Evolutionary conservation across 2,797 vertebrate species (phyloP), one percentile per base, ranked within the genome.

Genomic region (Falco naumanni): DNA sequence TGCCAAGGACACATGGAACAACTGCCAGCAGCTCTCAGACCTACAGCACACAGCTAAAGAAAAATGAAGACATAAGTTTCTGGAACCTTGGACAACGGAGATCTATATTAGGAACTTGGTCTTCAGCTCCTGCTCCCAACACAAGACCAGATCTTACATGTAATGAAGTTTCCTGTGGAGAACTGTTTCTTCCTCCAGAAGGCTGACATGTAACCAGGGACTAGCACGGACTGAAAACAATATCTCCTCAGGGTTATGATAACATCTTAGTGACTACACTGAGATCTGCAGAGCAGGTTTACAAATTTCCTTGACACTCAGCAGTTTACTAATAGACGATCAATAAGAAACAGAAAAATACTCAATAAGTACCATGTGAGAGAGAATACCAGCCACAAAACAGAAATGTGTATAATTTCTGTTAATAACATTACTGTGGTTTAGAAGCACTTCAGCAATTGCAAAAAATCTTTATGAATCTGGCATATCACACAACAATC

Each of bases 111-210:
- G 33, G 24, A 89, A 25, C 15, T 4, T 16, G 12, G 20, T 70
- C 28, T 74, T 70, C 51, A 69, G 26, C 12, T 81, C 5, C 16
- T 78, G 16, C 37, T 78, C 25, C 4, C 9, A 57, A 45, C 41
- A 34, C 43, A 45, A 45, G 43, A 45, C 28, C 41, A 57, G 45
- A 57, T 22, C 16, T 64, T 31, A 34, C 0, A 0, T 19, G 6
- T 45, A 39, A 53, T n/a, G 5, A 74, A 34, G 68, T 91, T 83
- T 70, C 37, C 24, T 74, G 11, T 39, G 53, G 29, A 68, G 9
- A 66, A n/a, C 22, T 34, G 3, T 33, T 91, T 79, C 14, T 31
- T 92, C 22, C n/a, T 83, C 50, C n/a, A 31, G 33, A 75, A 82
- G 16, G 25, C 33, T 84, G 48, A 24, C 2, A 1, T 24, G 29